Percentiles rank a stretch among this genome's conserved stretches.
Evolutionary conservation across 1,140 invertebrate genomes (phyloP).

Genomic region (Coenobita brevimanus): DNA sequence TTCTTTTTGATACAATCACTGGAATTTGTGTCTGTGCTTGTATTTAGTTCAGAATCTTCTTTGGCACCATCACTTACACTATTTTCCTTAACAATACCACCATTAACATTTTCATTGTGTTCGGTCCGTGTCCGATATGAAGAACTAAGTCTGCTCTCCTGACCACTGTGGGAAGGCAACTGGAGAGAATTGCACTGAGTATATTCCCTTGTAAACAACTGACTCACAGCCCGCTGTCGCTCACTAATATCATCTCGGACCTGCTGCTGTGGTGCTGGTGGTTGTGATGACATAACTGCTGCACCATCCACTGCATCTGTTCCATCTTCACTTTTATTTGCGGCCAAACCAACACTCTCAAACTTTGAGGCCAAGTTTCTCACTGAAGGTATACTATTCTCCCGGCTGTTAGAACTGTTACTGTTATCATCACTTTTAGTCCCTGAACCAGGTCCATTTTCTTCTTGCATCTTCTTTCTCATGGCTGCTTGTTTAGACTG

Average conservation of each 20-base stretch:
- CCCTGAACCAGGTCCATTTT: slow-evolving; percentile 47
- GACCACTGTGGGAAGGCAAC: slow-evolving; percentile 66
- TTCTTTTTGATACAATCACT: slow-evolving; percentile 68
- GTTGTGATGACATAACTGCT: neutral
- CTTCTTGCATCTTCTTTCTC: slow-evolving; percentile 61
- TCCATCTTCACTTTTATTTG: slow-evolving; percentile 31
- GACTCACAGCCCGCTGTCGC: slow-evolving; percentile 44
- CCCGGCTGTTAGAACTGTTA: slow-evolving; percentile 76
- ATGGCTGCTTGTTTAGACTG: slow-evolving; percentile 76
- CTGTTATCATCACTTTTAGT: slow-evolving; percentile 70
- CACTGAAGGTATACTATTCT: slow-evolving; percentile 73
- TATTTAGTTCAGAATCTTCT: slow-evolving; percentile 67
- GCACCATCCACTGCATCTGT: slow-evolving; percentile 68
- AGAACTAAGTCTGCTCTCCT: slow-evolving; percentile 61
- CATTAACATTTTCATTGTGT: slow-evolving; percentile 26
- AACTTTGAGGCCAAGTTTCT: slow-evolving; percentile 88
- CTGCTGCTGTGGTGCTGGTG: slow-evolving; percentile 18
- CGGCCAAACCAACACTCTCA: slow-evolving; percentile 76
- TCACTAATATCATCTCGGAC: slow-evolving; percentile 25
- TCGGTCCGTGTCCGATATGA: slow-evolving; percentile 51
- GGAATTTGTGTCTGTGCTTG: slow-evolving; percentile 65
- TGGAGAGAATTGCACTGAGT: slow-evolving; percentile 69
- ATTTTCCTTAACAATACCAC: neutral
- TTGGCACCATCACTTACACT: slow-evolving; percentile 37
- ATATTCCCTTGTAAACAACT: slow-evolving; percentile 68